A percentile compares a stretch with the other conserved stretches of the same genome.
Conservation (phyloP, 2,888 invertebrate genomes). For the Eupithecia dodoneata region DNA sequence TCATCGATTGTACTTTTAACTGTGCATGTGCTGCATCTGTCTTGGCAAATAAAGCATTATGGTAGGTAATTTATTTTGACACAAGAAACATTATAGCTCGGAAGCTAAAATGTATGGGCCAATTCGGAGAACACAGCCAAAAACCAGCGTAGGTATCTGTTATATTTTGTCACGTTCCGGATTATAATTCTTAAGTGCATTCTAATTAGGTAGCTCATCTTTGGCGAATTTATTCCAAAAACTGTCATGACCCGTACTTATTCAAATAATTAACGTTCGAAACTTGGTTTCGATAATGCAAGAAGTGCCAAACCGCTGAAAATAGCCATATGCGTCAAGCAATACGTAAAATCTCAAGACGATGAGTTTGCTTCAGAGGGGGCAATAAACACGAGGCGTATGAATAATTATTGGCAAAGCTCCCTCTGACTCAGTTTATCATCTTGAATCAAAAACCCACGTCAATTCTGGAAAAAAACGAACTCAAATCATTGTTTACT, state of each 20-base stretch:
- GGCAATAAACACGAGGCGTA: constrained; percentile 66
- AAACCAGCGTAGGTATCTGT: background rate
- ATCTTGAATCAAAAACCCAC: constrained; percentile 52
- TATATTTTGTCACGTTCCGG: constrained; percentile 34
- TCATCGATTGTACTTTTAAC: constrained; percentile 31
- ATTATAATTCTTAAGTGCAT: constrained; percentile 39
- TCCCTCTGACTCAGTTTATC: constrained; percentile 62
- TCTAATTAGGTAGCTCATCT: constrained; percentile 36
- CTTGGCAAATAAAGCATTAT: constrained; percentile 69
- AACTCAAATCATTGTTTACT: constrained; percentile 52
- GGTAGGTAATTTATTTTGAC: constrained; percentile 63
- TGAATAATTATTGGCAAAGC: constrained; percentile 76
- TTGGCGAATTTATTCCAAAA: constrained; percentile 45
- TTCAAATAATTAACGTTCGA: constrained; percentile 51
- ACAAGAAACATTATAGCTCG: constrained; percentile 39
- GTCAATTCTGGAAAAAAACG: constrained; percentile 50
- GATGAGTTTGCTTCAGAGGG: constrained; percentile 66
- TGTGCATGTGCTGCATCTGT: constrained; percentile 67
- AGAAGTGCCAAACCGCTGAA: constrained; percentile 52
- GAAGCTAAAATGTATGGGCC: constrained; percentile 29
- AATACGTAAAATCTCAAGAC: constrained; percentile 58
- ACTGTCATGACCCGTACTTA: constrained; percentile 49
- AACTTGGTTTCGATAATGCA: constrained; percentile 49
- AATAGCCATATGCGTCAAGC: constrained; percentile 75
- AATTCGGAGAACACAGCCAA: constrained; percentile 14